phyloP scores from a whole-genome alignment of 1,140 invertebrate species.

The Ips nitidus region DNA sequence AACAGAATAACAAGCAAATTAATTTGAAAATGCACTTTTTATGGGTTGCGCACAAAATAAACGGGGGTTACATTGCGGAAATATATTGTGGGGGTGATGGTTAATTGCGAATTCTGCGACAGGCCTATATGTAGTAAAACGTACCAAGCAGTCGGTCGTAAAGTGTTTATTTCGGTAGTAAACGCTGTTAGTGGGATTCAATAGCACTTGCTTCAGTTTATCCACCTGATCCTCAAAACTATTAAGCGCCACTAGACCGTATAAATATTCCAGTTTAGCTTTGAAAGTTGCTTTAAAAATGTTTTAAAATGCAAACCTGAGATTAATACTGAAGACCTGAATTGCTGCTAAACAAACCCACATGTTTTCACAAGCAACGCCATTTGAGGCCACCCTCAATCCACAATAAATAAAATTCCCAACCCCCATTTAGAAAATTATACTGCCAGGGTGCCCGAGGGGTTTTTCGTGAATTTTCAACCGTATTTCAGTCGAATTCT shows the following conservation, averaged over 20 bases:
- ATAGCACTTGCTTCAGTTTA: neutral
- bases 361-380: slow-evolving; percentile 12
- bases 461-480: slow-evolving; percentile 32
- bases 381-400: slow-evolving; percentile 26
- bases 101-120: slow-evolving; percentile 32
- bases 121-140: slow-evolving; percentile 33
- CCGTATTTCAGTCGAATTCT: slow-evolving; percentile 28
- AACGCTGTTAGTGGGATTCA: slow-evolving; percentile 22
- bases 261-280: neutral
- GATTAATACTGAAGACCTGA: neutral
- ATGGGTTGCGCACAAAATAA: slow-evolving; percentile 30
- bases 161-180: slow-evolving; percentile 36
- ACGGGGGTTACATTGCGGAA: slow-evolving; percentile 15
- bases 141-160: slow-evolving; percentile 28
- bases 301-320: neutral
- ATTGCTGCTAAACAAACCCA: neutral
- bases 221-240: slow-evolving; percentile 25
- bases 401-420: slow-evolving; percentile 32
- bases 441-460: slow-evolving; percentile 30
- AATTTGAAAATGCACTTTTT: slow-evolving; percentile 31
- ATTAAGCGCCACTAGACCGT: neutral
- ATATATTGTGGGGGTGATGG: slow-evolving; percentile 13
- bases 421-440: slow-evolving; percentile 34
- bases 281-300: neutral
- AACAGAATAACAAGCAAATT: neutral